Conservation (phyloP, 2,797 vertebrate genomes). For the Orestias chungarensis region DNA sequence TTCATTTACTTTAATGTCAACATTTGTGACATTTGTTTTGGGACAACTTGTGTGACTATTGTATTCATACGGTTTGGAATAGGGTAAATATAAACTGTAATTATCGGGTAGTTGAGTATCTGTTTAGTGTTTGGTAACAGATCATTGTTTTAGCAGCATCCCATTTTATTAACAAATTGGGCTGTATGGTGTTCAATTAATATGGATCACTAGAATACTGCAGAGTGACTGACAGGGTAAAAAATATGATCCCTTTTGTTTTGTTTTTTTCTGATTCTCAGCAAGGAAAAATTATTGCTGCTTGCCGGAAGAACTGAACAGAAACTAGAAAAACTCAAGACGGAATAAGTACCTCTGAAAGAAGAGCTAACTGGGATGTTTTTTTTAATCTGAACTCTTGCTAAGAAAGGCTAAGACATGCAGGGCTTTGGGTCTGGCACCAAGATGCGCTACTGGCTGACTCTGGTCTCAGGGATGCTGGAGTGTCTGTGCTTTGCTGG, state of each 20-base stretch:
- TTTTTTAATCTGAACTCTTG: background rate
- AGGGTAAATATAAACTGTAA: background rate
- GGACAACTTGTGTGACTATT: no score
- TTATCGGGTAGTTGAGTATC: no score
- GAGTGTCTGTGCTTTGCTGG: constrained; percentile 89
- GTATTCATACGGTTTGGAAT: background rate
- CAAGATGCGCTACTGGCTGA: constrained; percentile 74
- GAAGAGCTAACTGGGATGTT: background rate
- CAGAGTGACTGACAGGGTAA: background rate
- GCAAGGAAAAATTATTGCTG: background rate
- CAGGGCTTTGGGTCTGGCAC: constrained; percentile 16
- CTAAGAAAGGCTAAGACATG: constrained; percentile 46
- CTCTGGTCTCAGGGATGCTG: constrained; percentile 83
- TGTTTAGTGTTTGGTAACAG: background rate
- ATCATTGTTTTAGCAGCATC: constrained; percentile 3
- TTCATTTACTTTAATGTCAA: background rate
- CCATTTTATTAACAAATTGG: background rate
- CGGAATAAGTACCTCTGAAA: background rate
- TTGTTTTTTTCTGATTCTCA: background rate
- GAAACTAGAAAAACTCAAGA: background rate
- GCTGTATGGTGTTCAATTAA: background rate
- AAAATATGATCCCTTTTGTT: background rate
- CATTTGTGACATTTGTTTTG: no score
- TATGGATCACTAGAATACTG: background rate
- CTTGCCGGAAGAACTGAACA: background rate